Percentiles rank a stretch among this genome's conserved stretches.
Evolutionary conservation across 1,140 invertebrate species (phyloP).

Genomic region (Bombus cullumanus): DNA sequence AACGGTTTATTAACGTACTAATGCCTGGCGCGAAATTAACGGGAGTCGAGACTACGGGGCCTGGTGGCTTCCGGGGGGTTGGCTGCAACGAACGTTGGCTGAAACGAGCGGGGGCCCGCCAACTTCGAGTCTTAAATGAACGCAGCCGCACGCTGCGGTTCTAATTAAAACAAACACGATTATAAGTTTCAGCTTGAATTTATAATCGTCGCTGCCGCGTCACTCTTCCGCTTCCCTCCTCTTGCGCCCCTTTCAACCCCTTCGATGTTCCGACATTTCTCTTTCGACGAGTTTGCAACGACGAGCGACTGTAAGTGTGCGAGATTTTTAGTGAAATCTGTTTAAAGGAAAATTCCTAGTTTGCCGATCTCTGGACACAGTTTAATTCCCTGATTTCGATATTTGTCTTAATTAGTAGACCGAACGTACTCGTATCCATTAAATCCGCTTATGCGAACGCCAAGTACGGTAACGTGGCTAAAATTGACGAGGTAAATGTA

Average conservation of each 20-base stretch:
- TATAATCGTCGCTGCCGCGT: conserved; percentile 70
- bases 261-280: not conserved
- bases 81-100: conserved; percentile 10
- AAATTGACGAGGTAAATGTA: too few relatives aligned
- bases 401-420: too few relatives aligned
- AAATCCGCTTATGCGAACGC: too few relatives aligned
- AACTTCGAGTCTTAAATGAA: conserved; percentile 71
- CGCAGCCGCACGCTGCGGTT: conserved; percentile 70
- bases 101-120: conserved; percentile 35
- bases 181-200: conserved; percentile 76
- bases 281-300: conserved; percentile 14
- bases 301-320: not conserved
- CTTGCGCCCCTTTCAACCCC: not conserved
- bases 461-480: too few relatives aligned
- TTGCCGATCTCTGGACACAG: too few relatives aligned
- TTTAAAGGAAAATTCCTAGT: not conserved
- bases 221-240: conserved; percentile 5
- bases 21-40: conserved; percentile 73
- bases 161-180: conserved; percentile 81
- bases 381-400: not conserved
- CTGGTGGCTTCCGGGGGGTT: conserved; percentile 23
- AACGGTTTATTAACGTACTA: conserved; percentile 75
- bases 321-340: not conserved
- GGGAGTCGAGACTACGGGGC: conserved; percentile 32
- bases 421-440: too few relatives aligned